These are phyloP conservation scores for Drosophila ercepeae DNA, from an alignment of 1,140 invertebrate genomes.

Conservation along the genomic window DNA sequence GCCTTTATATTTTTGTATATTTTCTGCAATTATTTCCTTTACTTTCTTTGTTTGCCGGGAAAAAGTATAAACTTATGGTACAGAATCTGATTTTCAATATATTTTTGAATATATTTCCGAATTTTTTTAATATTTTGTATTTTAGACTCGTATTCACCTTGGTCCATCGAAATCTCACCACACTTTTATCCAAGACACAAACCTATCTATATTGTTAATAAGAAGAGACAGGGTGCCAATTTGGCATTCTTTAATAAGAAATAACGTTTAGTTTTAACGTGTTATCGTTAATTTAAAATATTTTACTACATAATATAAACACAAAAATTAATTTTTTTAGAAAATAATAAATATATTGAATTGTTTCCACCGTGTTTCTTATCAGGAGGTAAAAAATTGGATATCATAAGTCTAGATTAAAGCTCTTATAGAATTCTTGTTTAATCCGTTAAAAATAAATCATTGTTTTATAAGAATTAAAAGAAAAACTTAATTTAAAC, in stretches of 20 bases:
- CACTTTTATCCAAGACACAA: neutral
- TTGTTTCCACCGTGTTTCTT: too few relatives aligned
- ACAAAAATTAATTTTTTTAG: neutral
- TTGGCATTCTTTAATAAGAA: neutral
- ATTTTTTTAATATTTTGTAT: neutral
- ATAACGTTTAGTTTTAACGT: neutral
- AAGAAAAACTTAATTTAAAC: neutral
- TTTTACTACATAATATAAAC: neutral
- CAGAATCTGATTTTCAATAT: neutral
- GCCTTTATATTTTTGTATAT: conserved; percentile 1
- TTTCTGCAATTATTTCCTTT: neutral
- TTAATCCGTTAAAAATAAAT: too few relatives aligned
- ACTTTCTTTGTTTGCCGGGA: neutral
- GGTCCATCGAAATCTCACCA: neutral
- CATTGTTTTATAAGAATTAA: too few relatives aligned
- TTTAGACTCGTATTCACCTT: too few relatives aligned
- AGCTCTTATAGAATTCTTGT: too few relatives aligned
- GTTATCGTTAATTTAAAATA: neutral
- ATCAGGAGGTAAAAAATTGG: too few relatives aligned
- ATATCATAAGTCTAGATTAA: too few relatives aligned
- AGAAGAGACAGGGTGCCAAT: neutral
- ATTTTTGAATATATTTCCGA: neutral
- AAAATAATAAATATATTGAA: neutral
- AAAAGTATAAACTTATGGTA: neutral
- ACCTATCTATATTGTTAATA: neutral